These are phyloP conservation scores for Agrotis puta DNA, from an alignment of 2,888 invertebrate species.

Conservation along the genomic window DNA sequence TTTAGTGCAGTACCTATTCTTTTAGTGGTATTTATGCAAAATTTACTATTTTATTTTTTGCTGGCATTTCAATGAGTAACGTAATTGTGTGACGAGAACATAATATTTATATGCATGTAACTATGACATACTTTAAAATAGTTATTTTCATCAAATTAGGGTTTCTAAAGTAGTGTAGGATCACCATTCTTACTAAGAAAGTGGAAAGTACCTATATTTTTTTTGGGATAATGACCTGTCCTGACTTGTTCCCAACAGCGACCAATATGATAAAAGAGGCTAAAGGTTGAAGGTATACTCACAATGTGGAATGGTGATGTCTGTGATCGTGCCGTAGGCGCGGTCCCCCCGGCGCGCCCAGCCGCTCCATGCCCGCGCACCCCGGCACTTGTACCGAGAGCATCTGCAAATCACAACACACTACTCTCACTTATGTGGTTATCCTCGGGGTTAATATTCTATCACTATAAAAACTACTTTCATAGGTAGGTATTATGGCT, in stretches of 20 bases:
- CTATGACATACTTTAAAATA: not conserved
- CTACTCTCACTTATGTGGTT: constrained; percentile 91
- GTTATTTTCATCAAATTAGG: no score
- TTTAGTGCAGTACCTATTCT: not conserved
- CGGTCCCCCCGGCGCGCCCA: constrained; percentile 91
- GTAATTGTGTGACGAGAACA: not conserved
- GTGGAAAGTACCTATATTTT: not conserved
- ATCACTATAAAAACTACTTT: constrained; percentile 65
- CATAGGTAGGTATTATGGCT: not conserved
- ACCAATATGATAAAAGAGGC: no score
- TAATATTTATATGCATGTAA: not conserved
- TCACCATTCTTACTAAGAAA: not conserved
- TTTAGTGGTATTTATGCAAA: not conserved
- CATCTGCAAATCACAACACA: constrained; percentile 92
- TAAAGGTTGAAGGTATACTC: constrained; percentile 70
- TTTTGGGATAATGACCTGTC: not conserved
- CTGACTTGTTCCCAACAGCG: not conserved
- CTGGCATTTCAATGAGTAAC: not conserved
- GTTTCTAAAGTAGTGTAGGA: no score
- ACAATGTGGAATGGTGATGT: constrained; percentile 89
- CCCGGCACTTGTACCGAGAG: constrained; percentile 94
- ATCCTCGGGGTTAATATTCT: constrained; percentile 78
- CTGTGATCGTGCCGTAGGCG: constrained; percentile 91
- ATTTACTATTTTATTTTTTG: not conserved
- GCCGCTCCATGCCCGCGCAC: constrained; percentile 94